phyloP scores from a whole-genome alignment of 1,140 invertebrate species.

The Anagrus nilaparvatae region DNA sequence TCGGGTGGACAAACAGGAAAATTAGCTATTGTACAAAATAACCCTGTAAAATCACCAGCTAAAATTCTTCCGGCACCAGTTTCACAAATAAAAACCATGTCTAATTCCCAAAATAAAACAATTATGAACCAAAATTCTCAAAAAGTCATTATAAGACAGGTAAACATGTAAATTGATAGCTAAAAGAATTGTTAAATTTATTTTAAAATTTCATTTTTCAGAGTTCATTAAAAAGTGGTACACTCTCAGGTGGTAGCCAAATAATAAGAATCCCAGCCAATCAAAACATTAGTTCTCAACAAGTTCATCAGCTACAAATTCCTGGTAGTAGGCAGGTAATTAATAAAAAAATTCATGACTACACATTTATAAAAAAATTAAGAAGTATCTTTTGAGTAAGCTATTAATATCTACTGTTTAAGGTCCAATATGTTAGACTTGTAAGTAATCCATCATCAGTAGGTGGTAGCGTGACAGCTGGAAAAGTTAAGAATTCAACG shows the following conservation, averaged over 20 bases:
- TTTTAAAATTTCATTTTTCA: too few relatives aligned
- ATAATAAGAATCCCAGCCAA: slow-evolving; percentile 52
- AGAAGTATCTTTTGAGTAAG: slow-evolving; percentile 2
- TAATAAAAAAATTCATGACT: too few relatives aligned
- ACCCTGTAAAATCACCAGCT: slow-evolving; percentile 49
- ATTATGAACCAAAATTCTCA: slow-evolving; percentile 45
- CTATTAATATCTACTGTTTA: slow-evolving; percentile 19
- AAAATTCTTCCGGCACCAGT: slow-evolving; percentile 60
- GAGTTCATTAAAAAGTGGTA: slow-evolving; percentile 37
- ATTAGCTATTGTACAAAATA: slow-evolving; percentile 35
- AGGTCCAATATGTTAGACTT: slow-evolving; percentile 64
- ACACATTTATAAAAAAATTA: too few relatives aligned
- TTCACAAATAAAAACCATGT: slow-evolving; percentile 21
- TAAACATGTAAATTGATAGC: too few relatives aligned
- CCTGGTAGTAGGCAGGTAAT: slow-evolving; percentile 57
- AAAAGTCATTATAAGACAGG: slow-evolving; percentile 50
- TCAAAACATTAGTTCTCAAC: slow-evolving; percentile 43
- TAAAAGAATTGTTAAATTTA: too few relatives aligned
- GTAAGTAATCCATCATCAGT: slow-evolving; percentile 44
- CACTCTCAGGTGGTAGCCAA: slow-evolving; percentile 41
- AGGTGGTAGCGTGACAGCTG: slow-evolving; percentile 34
- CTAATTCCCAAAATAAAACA: slow-evolving; percentile 30
- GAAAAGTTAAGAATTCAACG: slow-evolving; percentile 35
- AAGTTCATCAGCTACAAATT: slow-evolving; percentile 61
- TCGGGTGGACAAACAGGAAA: slow-evolving; percentile 33